Evolutionary conservation across 2,888 invertebrate species (phyloP), one percentile per base, ranked within the genome.

Genomic region (Megalurothrips usitatus): DNA sequence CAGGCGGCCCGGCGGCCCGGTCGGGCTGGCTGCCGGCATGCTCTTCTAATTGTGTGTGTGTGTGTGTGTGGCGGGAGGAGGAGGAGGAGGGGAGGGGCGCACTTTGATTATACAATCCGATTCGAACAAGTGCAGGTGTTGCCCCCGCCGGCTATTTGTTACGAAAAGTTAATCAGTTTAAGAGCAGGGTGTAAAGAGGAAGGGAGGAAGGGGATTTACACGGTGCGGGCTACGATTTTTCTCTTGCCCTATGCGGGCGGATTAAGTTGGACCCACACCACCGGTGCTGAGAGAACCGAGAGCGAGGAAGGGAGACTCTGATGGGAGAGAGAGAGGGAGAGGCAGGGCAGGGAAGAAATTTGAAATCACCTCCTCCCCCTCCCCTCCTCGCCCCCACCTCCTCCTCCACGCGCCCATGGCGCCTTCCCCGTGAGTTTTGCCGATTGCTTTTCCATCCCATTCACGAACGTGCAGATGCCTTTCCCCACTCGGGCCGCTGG

Each of bases 41-140:
- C 68, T 23, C 23, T 11, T 23, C 23, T n/a, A 23, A n/a, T 68
- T 23, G 68, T n/a, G 23, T 23, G 68, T 11, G n/a, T 52, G 14
- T 19, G 52, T 17, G 52, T 17, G 52, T 23, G 68, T 11, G n/a
- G 11, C 9, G 23, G 68, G 23, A 75, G 12, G 23, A 26, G 68
- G 26, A 8, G 23, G 23, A 8, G 1, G 68, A 12, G 10, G 68
- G 68, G n/a, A 12, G 12, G 11, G 26, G 26, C 68, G 26, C 68
- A 26, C 68, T 75, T 26, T 75, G 68, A 75, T 75, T 75, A 75
- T 75, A 75, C 68, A 75, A 75, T 75, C 23, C 68, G 68, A 75
- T 75, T 75, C 68, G 23, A 68, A 26, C 26, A 75, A 75, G 68
- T 75, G 68, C 68, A 75, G 68, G 68, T 75, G 68, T 75, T 75